Conservation (phyloP, 2,888 invertebrate genomes). For the Drosophila eohydei region DNA sequence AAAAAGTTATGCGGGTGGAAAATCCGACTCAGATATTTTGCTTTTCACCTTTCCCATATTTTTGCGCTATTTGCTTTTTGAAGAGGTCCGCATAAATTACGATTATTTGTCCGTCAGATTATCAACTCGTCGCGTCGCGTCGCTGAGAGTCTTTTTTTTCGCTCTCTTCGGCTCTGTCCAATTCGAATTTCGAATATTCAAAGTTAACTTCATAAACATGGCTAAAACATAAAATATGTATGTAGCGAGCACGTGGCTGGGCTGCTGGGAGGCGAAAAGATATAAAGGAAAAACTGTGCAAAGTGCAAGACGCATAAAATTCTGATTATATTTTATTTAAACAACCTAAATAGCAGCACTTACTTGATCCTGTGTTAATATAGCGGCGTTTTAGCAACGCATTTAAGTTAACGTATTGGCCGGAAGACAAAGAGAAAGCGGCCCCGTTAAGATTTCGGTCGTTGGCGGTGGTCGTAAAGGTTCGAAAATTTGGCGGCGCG, state of each 20-base stretch:
- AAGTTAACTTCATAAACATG: conserved; percentile 40
- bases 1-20: conserved; percentile 6
- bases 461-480: conserved; percentile 85
- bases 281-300: conserved; percentile 2
- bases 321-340: conserved; percentile 46
- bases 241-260: conserved; percentile 58
- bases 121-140: conserved; percentile 62
- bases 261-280: conserved; percentile 15
- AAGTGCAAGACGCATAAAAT: conserved; percentile 25
- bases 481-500: conserved; percentile 85
- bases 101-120: conserved; percentile 70
- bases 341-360: conserved; percentile 14
- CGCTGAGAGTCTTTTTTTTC: conserved; percentile 24
- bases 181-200: conserved; percentile 18
- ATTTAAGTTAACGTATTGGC: conserved; percentile 83
- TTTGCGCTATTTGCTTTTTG: conserved; percentile 10
- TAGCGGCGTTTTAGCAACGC: conserved; percentile 67
- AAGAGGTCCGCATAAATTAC: conserved; percentile 69
- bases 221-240: conserved; percentile 60
- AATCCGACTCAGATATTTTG: conserved; percentile 21
- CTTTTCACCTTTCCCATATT: conserved; percentile 5
- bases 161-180: conserved; percentile 31
- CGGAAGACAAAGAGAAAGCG: conserved; percentile 84
- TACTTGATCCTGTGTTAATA: not conserved
- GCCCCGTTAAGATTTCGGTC: conserved; percentile 85